Conservation (phyloP, 2,113 vertebrate genomes). For the Podarcis muralis region DNA sequence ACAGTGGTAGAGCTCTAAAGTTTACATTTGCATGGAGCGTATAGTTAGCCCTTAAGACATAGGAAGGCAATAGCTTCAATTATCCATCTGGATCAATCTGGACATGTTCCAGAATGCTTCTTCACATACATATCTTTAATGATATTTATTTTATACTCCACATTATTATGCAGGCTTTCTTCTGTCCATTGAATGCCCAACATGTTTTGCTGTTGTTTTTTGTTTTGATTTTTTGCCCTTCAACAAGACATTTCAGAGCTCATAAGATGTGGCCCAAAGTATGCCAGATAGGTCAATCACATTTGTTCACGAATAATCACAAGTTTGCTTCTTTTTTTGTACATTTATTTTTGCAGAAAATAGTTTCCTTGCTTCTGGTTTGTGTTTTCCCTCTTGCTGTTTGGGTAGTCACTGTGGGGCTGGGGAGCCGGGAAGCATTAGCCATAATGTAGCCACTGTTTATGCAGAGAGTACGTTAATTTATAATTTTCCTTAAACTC, state of each 20-base stretch:
- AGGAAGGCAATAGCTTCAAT: slow-evolving; percentile 65
- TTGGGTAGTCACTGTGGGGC: slow-evolving; percentile 28
- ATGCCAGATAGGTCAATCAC: slow-evolving; percentile 63
- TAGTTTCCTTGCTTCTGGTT: slow-evolving; percentile 42
- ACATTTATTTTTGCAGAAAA: slow-evolving; percentile 45
- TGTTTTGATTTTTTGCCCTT: slow-evolving; percentile 12
- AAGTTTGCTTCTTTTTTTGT: slow-evolving; percentile 68
- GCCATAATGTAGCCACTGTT: slow-evolving; percentile 38
- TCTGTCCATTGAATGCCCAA: slow-evolving; percentile 69
- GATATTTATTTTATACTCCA: slow-evolving; percentile 71
- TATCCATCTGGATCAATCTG: slow-evolving; percentile 70
- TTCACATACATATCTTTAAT: slow-evolving; percentile 70
- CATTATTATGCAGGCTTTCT: slow-evolving; percentile 67
- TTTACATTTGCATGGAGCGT: neutral
- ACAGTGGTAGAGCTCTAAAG: neutral
- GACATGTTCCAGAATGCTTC: slow-evolving; percentile 69
- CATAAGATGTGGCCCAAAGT: slow-evolving; percentile 59
- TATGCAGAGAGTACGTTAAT: slow-evolving; percentile 31
- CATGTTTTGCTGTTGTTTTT: slow-evolving; percentile 58
- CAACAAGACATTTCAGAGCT: slow-evolving; percentile 67
- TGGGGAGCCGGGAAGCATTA: slow-evolving; percentile 42
- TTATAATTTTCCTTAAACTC: slow-evolving; percentile 72
- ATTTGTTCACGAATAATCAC: slow-evolving; percentile 66
- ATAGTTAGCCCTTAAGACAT: slow-evolving; percentile 46
- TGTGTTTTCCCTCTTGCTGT: slow-evolving; percentile 31